Evolutionary conservation across 2,113 vertebrate genomes (phyloP), one percentile per base, ranked within the genome.

Genomic region (Pogona vitticeps): DNA sequence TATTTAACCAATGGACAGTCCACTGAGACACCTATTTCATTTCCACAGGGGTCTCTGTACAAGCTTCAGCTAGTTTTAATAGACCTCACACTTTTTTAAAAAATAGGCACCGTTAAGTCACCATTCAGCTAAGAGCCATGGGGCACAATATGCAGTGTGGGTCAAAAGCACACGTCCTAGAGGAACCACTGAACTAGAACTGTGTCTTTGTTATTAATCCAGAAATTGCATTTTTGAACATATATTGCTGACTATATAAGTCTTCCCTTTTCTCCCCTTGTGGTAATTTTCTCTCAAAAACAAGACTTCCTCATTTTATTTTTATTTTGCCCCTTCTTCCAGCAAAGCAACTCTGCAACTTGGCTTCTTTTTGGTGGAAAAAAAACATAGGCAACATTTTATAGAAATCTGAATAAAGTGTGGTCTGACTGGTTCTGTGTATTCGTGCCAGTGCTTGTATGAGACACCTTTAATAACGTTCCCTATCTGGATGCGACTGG

Each of bases 191-290:
- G 92, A 94, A 93, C 95, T 91, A 90, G 92, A 95, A 94, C 96
- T 93, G 94, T 78, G 86, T 94, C 95, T 95, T 96, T 91, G 96
- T 96, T 97, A 97, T 97, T 96, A 97, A 97, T 96, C 96, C 94
- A 95, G 96, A 97, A 97, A 97, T 97, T 97, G 96, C 96, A 95
- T 97, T 97, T 96, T 96, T 96, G 96, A 96, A 94, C 95, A 91
- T 95, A 96, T 96, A 94, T 94, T 96, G 96, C 94, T 91, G 89
- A 96, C 95, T 95, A 91, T 94, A 90, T 91, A 94, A 94, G 94
- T 94, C 94, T 89, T 83, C 70, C 81, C 84, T 91, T 94, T 63
- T 75, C 94, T 72, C 79, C 90, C 82, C 88, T 89, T 80, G 77
- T 88, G 91, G 90, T 93, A 94, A 91, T 92, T 92, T 93, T 90